Conservation (phyloP, 2,888 invertebrate genomes). For the Trichacis sp. region DNA sequence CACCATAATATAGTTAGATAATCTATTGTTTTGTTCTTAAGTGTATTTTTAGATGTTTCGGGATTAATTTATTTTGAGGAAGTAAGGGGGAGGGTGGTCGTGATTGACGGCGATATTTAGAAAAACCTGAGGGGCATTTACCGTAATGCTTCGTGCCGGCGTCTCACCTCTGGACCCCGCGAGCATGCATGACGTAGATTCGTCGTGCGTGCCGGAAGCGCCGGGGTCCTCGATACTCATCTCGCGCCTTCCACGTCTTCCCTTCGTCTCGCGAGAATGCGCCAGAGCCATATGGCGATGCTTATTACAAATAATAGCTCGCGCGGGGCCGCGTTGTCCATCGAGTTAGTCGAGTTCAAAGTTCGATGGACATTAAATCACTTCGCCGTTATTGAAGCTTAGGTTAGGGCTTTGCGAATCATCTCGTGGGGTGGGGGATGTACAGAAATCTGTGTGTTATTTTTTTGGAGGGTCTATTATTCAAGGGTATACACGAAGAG, state of each 20-base stretch:
- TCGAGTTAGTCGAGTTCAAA: slow-evolving; percentile 36
- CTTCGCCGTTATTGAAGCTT: slow-evolving; percentile 8
- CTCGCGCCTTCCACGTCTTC: slow-evolving; percentile 24
- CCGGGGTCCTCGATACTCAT: slow-evolving; percentile 31
- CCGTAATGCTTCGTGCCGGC: slow-evolving; percentile 10
- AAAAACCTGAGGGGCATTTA: background rate
- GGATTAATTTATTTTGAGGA: no score
- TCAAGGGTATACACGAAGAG: no score
- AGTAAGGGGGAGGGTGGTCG: background rate
- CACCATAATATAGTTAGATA: no score
- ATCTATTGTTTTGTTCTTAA: no score
- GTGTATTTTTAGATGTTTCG: no score
- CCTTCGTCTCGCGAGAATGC: slow-evolving; percentile 24
- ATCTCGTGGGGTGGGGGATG: background rate
- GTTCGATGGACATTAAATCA: slow-evolving; percentile 42
- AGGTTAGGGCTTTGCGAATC: background rate
- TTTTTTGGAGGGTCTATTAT: no score
- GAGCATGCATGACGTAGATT: slow-evolving; percentile 34
- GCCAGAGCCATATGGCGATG: slow-evolving; percentile 36
- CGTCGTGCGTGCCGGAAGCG: slow-evolving; percentile 41
- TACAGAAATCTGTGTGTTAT: no score
- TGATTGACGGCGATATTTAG: background rate
- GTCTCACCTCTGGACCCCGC: slow-evolving; percentile 37
- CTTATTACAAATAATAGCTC: slow-evolving; percentile 38
- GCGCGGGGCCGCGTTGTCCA: slow-evolving; percentile 27